phyloP scores from a whole-genome alignment of 1,140 invertebrate genomes.

The Orius laevigatus region DNA sequence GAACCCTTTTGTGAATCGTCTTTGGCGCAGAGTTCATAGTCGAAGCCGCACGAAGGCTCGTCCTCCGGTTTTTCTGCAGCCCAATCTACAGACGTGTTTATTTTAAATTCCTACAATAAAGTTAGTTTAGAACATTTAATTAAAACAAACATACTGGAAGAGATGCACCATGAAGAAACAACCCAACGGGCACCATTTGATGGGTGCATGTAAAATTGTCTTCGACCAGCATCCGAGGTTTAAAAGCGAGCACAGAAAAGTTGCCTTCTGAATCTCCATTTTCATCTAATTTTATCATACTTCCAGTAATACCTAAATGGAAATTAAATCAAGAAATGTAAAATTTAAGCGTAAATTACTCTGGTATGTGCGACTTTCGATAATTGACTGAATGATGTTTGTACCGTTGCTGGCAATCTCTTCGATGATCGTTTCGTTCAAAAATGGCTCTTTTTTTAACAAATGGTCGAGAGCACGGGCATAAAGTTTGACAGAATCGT shows the following conservation, averaged over 20 bases:
- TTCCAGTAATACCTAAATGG: constrained; percentile 72
- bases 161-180: constrained; percentile 49
- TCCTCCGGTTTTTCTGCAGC: constrained; percentile 68
- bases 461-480: constrained; percentile 66
- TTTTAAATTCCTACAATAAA: constrained; percentile 43
- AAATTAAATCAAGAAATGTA: background rate
- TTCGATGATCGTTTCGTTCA: constrained; percentile 39
- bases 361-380: constrained; percentile 54
- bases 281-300: constrained; percentile 74
- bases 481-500: constrained; percentile 88
- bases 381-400: constrained; percentile 60
- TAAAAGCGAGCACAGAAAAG: constrained; percentile 78
- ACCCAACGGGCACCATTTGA: constrained; percentile 62
- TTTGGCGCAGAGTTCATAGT: constrained; percentile 63
- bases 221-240: constrained; percentile 26
- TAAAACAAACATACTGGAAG: constrained; percentile 1
- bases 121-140: constrained; percentile 9
- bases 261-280: constrained; percentile 93
- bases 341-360: constrained; percentile 39
- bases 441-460: constrained; percentile 35
- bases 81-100: constrained; percentile 46
- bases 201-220: constrained; percentile 50
- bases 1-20: constrained; percentile 57
- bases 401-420: constrained; percentile 60
- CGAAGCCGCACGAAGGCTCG: constrained; percentile 85